phyloP scores from a whole-genome alignment of 1,140 invertebrate genomes.

The Microplitis mediator region DNA sequence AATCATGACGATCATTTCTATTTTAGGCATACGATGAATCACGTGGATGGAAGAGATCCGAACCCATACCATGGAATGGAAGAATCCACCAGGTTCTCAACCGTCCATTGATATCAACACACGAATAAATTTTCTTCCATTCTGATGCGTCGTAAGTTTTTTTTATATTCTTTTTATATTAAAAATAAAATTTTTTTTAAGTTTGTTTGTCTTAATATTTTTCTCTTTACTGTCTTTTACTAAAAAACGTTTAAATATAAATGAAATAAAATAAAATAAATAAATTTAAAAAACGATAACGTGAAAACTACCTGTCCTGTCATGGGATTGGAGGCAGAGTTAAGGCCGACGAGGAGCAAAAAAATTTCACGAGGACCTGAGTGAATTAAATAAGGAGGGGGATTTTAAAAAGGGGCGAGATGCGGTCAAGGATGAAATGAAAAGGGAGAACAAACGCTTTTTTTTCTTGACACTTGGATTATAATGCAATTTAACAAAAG shows the following conservation, averaged over 20 bases:
- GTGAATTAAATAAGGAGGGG: conserved; percentile 26
- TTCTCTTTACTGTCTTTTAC: no score
- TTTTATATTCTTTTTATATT: neutral
- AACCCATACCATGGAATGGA: neutral
- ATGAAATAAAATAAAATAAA: no score
- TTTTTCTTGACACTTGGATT: neutral
- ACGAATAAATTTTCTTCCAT: no score
- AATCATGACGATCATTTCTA: conserved; percentile 50
- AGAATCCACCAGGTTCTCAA: neutral
- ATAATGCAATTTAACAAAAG: neutral
- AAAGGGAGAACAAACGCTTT: neutral
- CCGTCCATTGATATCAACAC: no score
- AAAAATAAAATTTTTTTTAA: no score
- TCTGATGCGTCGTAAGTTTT: conserved; percentile 1
- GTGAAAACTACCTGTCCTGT: no score
- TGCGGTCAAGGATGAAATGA: conserved; percentile 26
- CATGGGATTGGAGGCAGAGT: neutral
- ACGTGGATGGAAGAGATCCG: conserved; percentile 27
- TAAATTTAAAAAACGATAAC: no score
- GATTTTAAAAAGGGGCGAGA: conserved; percentile 24
- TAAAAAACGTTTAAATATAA: no score
- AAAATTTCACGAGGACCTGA: conserved; percentile 20
- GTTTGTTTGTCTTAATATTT: no score
- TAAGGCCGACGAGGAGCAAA: neutral
- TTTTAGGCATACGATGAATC: conserved; percentile 56